Conservation (phyloP, 2,113 vertebrate genomes). For the Esox niger region DNA sequence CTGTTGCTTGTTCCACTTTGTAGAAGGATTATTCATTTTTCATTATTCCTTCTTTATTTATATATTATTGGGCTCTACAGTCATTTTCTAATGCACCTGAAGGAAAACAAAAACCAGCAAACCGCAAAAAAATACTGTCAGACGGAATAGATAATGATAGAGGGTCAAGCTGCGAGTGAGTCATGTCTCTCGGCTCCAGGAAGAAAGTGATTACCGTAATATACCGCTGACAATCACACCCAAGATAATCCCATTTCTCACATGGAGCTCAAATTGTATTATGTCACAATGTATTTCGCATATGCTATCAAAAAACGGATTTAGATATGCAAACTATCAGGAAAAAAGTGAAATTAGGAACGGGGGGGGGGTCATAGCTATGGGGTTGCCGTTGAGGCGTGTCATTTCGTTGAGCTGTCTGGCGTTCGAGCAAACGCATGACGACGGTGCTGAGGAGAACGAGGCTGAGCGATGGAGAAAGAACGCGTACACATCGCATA, state of each 20-base stretch:
- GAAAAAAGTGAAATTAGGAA: not conserved
- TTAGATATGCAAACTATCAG: conserved; percentile 61
- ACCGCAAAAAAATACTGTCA: conserved; percentile 52
- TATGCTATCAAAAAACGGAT: conserved; percentile 58
- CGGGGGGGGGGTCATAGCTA: conserved; percentile 7
- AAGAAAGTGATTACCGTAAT: conserved; percentile 61
- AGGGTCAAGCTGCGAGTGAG: conserved; percentile 61
- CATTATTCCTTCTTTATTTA: conserved; percentile 48
- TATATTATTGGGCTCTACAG: conserved; percentile 55
- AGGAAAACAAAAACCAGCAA: conserved; percentile 52
- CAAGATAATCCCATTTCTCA: conserved; percentile 63
- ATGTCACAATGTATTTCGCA: conserved; percentile 58
- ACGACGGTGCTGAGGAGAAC: conserved; percentile 40
- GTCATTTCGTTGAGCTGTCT: conserved; percentile 60
- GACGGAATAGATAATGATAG: conserved; percentile 52
- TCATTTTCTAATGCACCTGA: conserved; percentile 58
- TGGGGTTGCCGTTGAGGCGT: conserved; percentile 49
- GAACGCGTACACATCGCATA: not conserved
- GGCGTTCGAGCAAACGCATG: conserved; percentile 51
- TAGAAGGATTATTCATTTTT: conserved; percentile 60
- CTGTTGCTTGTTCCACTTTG: conserved; percentile 63
- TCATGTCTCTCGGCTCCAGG: conserved; percentile 42
- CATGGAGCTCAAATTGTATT: conserved; percentile 62
- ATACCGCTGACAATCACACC: conserved; percentile 50
- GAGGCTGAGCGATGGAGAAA: not conserved